Evolutionary conservation across 2,888 invertebrate genomes (phyloP).

Genomic region (Deilephila elpenor): DNA sequence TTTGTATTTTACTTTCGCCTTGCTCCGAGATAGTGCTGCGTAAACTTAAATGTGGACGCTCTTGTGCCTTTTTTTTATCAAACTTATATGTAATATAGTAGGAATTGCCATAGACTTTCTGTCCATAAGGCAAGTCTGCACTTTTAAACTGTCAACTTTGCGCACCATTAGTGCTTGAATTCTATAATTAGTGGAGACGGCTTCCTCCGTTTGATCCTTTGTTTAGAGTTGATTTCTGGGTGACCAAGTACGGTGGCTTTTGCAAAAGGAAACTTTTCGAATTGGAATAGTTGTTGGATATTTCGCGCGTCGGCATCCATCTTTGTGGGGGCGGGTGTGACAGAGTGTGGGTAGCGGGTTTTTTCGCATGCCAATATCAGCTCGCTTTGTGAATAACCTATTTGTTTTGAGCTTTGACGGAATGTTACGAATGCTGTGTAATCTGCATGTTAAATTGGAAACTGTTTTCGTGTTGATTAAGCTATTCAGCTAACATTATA

Average conservation of each 20-base stretch:
- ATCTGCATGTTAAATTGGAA: conserved; percentile 27
- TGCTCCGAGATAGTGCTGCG: neutral
- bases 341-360: conserved; percentile 54
- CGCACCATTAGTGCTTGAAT: conserved; percentile 4
- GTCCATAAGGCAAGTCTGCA: neutral
- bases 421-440: conserved; percentile 29
- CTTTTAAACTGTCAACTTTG: neutral
- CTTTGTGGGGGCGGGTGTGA: conserved; percentile 62
- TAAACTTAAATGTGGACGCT: neutral
- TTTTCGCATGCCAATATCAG: conserved; percentile 67
- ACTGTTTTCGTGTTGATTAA: neutral
- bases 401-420: conserved; percentile 59
- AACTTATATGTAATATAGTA: too few relatives aligned
- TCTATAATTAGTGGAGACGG: conserved; percentile 44
- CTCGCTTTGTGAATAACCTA: conserved; percentile 65
- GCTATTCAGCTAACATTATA: neutral
- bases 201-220: conserved; percentile 23
- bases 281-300: conserved; percentile 81
- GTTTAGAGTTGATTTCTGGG: conserved; percentile 65
- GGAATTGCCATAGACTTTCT: neutral
- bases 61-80: neutral
- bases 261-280: conserved; percentile 76
- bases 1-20: neutral
- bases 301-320: conserved; percentile 73
- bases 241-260: conserved; percentile 65